A percentile compares a stretch with the other conserved stretches of the same genome.
Evolutionary conservation across 37 sponge, comb jelly and placozoan genomes (phyloP).

Genomic region (Geodia barretti): DNA sequence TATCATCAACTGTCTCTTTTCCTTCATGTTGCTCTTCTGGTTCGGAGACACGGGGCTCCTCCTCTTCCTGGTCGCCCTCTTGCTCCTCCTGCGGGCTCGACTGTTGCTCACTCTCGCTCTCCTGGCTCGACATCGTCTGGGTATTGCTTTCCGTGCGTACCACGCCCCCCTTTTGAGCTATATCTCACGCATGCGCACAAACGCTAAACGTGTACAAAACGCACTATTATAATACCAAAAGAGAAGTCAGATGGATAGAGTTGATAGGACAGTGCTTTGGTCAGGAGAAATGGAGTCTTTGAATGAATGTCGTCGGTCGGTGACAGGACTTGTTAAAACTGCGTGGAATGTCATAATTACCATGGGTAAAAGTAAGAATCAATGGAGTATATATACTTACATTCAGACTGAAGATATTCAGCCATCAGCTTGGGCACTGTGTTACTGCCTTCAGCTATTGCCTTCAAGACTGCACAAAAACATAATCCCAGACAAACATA

Average conservation of each 20-base stretch:
- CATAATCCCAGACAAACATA: background rate
- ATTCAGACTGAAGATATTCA: conserved; percentile 28
- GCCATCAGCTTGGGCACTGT: conserved; percentile 25
- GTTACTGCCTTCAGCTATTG: conserved; percentile 31
- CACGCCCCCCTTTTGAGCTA: background rate
- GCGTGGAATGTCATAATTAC: too few relatives aligned
- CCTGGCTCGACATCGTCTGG: too few relatives aligned
- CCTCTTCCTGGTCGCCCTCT: too few relatives aligned
- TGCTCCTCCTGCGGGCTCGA: too few relatives aligned
- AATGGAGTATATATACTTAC: conserved; percentile 1
- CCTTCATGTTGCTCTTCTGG: too few relatives aligned
- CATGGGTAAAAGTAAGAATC: too few relatives aligned
- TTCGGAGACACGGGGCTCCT: too few relatives aligned
- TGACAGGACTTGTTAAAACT: background rate
- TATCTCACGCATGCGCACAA: background rate
- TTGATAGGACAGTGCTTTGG: background rate
- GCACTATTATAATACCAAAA: background rate
- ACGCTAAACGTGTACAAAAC: background rate
- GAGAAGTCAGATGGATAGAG: background rate
- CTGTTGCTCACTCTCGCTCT: too few relatives aligned
- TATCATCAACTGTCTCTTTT: too few relatives aligned
- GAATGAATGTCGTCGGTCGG: background rate
- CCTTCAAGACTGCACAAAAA: conserved; percentile 6
- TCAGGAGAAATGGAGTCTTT: background rate
- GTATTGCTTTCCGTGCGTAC: too few relatives aligned